Evolutionary conservation across 2,888 invertebrate species (phyloP), one percentile per base, ranked within the genome.

Genomic region (Pristionchus fissidentatus): DNA sequence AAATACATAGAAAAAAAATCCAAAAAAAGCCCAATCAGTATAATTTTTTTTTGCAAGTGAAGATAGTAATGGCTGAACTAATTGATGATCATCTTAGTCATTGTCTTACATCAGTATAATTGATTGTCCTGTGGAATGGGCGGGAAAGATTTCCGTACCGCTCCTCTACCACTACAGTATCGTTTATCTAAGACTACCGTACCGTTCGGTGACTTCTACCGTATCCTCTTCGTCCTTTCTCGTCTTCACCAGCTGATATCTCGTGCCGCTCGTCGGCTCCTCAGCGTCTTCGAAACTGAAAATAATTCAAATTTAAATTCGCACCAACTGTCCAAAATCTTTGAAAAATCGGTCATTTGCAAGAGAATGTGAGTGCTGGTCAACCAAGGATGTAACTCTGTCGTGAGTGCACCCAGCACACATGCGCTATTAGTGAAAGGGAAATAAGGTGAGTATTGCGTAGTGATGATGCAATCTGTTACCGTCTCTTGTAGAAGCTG

Each of bases 401-500:
- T 15, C 22, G 57, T n/a, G 43, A 26, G 55, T 41, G 35, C 73
- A 46, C 43, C 10, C 8, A 32, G 38, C 57, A 46, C 66, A 41
- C 70, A 70, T 41, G 70, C 13, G n/a, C 70, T 26, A 70, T 70
- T 70, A 66, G n/a, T n/a, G 62, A 32, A 2, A 62, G 38, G 41
- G 32, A 62, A 15, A 10, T 15, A 41, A 41, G 73, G 32, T 73
- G 8, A n/a, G 13, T 46, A 3, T 15, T 22, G 32, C n/a, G 2
- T 15, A 52, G 7, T 3, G 19, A 46, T 62, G 2, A 26, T 38
- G 7, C 57, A 13, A 43, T 85, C 4, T 85, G 89, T 57, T 87
- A 91, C 79, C 90, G 88, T 55, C 90, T 83, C 79, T 89, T 87
- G 84, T 91, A 92, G 83, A 90, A 90, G 22, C 88, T 85, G 19